Evolutionary conservation across 1,140 invertebrate species (phyloP).

Genomic region (Drosophila suzukii): DNA sequence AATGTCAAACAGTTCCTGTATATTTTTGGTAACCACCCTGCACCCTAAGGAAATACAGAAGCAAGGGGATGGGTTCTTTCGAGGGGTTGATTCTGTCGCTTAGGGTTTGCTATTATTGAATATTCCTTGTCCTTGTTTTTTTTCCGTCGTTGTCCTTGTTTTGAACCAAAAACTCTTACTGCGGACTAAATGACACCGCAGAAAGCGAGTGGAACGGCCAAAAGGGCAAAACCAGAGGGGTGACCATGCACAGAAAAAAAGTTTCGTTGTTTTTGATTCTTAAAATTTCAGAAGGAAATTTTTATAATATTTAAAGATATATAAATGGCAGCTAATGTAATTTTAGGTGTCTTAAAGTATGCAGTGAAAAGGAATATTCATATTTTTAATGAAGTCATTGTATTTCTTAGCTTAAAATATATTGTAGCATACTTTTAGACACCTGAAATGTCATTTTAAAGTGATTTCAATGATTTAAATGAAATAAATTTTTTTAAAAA

Average conservation of each 20-base stretch:
- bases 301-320: neutral
- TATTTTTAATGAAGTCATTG: too few species aligned
- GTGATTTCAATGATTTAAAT: too few species aligned
- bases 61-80: slow-evolving; percentile 16
- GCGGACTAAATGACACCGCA: slow-evolving; percentile 78
- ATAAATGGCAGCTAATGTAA: too few species aligned
- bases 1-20: slow-evolving; percentile 45
- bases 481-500: too few species aligned
- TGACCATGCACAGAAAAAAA: slow-evolving; percentile 17
- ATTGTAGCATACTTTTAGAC: too few species aligned
- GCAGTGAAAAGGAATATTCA: too few species aligned
- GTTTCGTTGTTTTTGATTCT: neutral
- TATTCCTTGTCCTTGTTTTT: slow-evolving; percentile 42
- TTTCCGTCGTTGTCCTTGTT: slow-evolving; percentile 13
- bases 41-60: neutral
- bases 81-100: slow-evolving; percentile 62
- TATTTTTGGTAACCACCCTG: slow-evolving; percentile 24
- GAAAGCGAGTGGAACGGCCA: slow-evolving; percentile 43
- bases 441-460: too few species aligned
- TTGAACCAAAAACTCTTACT: slow-evolving; percentile 55
- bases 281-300: neutral
- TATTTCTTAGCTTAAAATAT: too few species aligned
- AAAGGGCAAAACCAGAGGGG: slow-evolving; percentile 64
- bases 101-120: slow-evolving; percentile 76
- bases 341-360: too few species aligned